Conservation (phyloP, 2,113 vertebrate genomes). For the Odocoileus hemionus region DNA sequence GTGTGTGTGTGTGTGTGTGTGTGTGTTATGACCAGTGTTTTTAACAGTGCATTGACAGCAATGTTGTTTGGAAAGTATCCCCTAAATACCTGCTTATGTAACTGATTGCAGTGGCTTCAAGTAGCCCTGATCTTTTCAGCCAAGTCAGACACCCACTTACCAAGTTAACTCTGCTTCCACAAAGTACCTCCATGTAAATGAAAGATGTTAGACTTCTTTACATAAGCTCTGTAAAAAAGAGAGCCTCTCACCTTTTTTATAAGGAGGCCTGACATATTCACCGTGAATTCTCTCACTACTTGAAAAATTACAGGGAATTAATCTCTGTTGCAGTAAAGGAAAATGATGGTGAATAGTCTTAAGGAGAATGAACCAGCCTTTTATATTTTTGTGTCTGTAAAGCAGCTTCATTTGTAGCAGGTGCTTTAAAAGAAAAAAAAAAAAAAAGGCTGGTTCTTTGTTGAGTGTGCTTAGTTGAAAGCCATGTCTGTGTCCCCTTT, state of each 20-base stretch:
- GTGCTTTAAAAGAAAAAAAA: neutral
- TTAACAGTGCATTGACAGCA: conserved; percentile 8
- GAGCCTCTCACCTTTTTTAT: neutral
- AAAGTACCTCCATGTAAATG: conserved; percentile 35
- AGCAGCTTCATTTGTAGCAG: neutral
- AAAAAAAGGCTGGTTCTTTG: neutral
- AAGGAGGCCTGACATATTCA: neutral
- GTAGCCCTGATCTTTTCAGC: conserved; percentile 48
- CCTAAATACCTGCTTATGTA: conserved; percentile 58
- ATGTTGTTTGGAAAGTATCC: conserved; percentile 41
- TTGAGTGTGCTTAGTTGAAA: neutral
- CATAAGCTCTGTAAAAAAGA: neutral
- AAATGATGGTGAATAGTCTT: neutral
- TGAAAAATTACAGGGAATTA: conserved; percentile 16
- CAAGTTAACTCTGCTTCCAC: neutral
- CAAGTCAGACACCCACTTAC: conserved; percentile 49
- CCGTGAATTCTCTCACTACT: neutral
- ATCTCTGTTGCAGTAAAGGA: neutral
- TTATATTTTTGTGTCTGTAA: neutral
- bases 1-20: neutral
- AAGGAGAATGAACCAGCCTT: neutral
- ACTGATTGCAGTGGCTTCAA: conserved; percentile 51
- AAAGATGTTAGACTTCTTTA: conserved; percentile 16
- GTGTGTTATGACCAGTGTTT: conserved; percentile 21
- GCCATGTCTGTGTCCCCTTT: neutral